Conservation (phyloP, 2,797 vertebrate species). For the Prunella strophiata region DNA sequence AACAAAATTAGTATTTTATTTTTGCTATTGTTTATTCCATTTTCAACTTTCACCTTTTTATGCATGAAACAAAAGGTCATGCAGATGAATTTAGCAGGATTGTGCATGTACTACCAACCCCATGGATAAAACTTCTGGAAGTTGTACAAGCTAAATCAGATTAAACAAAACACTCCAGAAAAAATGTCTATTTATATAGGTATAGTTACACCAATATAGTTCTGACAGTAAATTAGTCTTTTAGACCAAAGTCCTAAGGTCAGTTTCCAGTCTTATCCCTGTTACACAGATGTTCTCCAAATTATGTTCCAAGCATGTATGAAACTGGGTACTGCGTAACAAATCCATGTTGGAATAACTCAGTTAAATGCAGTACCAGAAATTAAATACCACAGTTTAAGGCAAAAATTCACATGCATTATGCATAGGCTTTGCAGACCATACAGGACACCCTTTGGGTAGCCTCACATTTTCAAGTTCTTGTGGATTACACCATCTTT, state of each 20-base stretch:
- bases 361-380: not conserved
- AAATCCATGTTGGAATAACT: not conserved
- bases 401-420: not conserved
- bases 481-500: not conserved
- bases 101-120: not conserved
- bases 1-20: not conserved
- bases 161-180: not conserved
- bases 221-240: not conserved
- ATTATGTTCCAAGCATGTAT: not conserved
- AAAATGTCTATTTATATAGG: not conserved
- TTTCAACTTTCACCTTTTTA: not conserved
- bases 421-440: not conserved
- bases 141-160: not conserved
- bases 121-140: not conserved
- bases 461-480: not conserved
- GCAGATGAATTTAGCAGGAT: not conserved
- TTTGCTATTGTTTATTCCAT: not conserved
- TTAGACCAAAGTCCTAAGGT: not conserved
- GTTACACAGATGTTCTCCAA: not conserved
- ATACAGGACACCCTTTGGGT: not conserved
- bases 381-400: not conserved
- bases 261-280: not conserved
- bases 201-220: not conserved
- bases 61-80: not conserved
- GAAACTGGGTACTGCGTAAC: not conserved